Conservation (phyloP, 2,113 vertebrate genomes). For the Neogobius melanostomus region DNA sequence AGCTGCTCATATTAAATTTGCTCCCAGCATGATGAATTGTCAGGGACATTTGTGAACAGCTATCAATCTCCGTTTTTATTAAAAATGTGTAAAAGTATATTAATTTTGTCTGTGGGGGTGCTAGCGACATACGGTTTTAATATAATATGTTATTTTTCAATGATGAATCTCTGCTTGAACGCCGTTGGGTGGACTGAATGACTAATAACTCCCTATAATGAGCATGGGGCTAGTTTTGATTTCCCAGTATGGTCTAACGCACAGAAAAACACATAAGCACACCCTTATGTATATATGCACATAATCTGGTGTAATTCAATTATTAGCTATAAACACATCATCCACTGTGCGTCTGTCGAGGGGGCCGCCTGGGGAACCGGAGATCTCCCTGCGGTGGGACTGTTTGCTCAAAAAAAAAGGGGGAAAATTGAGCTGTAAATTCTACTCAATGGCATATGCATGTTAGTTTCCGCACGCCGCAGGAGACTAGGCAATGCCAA, state of each 20-base stretch:
- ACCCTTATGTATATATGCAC: constrained; percentile 11
- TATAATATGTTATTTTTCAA: not conserved
- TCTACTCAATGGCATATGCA: not conserved
- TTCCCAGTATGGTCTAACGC: constrained; percentile 14
- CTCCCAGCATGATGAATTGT: not conserved
- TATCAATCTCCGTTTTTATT: not conserved
- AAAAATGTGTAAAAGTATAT: not conserved
- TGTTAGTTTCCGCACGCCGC: constrained; percentile 9
- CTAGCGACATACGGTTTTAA: not conserved
- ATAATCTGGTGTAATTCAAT: constrained; percentile 36
- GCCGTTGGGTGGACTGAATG: not conserved
- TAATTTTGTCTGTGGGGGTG: not conserved
- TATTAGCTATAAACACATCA: constrained; percentile 45
- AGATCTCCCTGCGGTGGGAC: constrained; percentile 44
- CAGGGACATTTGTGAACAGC: not conserved
- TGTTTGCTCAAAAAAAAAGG: constrained; percentile 40
- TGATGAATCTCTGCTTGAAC: not conserved
- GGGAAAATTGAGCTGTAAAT: constrained; percentile 1
- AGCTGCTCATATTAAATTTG: too few species aligned
- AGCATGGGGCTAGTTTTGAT: not conserved
- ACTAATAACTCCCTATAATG: constrained; percentile 5
- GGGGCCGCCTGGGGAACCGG: constrained; percentile 19
- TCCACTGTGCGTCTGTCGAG: constrained; percentile 24
- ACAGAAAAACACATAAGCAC: constrained; percentile 2
- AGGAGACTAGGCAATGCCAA: constrained; percentile 31